Evolutionary conservation across 2,888 invertebrate genomes (phyloP).

Genomic region (Acanthosoma haemorrhoidale): DNA sequence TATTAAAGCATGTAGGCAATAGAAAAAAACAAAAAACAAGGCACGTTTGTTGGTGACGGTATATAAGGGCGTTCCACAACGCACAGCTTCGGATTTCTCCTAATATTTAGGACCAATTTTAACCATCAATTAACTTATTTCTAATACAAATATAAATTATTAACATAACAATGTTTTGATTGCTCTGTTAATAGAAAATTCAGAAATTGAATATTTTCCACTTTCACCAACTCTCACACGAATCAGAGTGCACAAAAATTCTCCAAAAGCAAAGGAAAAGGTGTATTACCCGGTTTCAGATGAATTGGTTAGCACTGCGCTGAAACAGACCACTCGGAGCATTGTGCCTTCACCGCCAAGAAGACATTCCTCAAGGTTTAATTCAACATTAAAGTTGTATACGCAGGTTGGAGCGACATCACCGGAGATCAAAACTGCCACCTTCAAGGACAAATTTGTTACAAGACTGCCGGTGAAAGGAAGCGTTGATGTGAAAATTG

Average conservation of each 20-base stretch:
- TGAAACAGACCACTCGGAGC: conserved; percentile 25
- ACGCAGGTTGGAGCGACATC: conserved; percentile 17
- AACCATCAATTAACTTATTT: conserved; percentile 3
- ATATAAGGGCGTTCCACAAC: conserved; percentile 21
- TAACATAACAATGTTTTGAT: conserved; percentile 1
- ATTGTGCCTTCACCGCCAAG: conserved; percentile 62
- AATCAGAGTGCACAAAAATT: conserved; percentile 66
- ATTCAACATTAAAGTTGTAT: conserved; percentile 53
- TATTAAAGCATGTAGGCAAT: conserved; percentile 3
- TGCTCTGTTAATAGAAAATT: conserved; percentile 55
- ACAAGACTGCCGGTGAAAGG: not conserved
- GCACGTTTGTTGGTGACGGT: conserved; percentile 42
- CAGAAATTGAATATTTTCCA: conserved; percentile 75
- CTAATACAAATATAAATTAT: not conserved
- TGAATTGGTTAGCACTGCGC: conserved; percentile 43
- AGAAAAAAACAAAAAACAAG: conserved; percentile 29
- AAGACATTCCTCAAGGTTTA: conserved; percentile 69
- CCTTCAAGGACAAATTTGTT: conserved; percentile 53
- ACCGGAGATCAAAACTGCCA: conserved; percentile 54
- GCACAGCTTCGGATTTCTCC: conserved; percentile 30
- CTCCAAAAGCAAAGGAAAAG: conserved; percentile 50
- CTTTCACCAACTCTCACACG: conserved; percentile 74
- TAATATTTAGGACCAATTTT: not conserved
- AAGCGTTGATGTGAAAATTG: not conserved
- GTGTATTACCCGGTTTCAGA: conserved; percentile 57